Conservation (phyloP, 2,888 invertebrate species). For the Drosophila antonietae region DNA sequence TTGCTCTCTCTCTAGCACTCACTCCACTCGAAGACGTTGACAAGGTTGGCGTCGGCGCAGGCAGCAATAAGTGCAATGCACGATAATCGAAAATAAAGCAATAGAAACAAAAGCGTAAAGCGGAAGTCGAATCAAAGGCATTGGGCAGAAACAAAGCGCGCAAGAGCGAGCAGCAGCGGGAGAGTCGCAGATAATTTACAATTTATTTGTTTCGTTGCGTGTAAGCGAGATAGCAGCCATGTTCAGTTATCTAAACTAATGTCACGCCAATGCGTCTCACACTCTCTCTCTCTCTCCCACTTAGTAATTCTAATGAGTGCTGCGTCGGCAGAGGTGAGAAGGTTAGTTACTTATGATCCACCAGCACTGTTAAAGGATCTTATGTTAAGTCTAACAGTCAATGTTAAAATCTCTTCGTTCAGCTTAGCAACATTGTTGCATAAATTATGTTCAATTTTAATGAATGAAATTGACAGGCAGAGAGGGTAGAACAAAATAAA, state of each 20-base stretch:
- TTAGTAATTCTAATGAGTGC: too few relatives aligned
- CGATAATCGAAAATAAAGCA: constrained; percentile 77
- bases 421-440: background rate
- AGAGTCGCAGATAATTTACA: background rate
- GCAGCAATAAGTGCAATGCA: constrained; percentile 68
- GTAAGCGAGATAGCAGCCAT: background rate
- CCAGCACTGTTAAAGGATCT: background rate
- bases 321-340: background rate
- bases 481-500: background rate
- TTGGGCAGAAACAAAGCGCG: constrained; percentile 1
- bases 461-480: constrained; percentile 8
- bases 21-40: constrained; percentile 57
- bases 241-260: background rate
- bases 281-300: too few relatives aligned
- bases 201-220: constrained; percentile 38
- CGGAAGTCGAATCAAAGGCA: constrained; percentile 36
- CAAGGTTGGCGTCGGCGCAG: constrained; percentile 39
- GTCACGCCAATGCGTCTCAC: background rate
- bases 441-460: constrained; percentile 4
- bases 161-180: background rate
- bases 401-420: background rate
- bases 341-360: background rate
- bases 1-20: background rate
- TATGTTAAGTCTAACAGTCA: background rate
- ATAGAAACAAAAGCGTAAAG: constrained; percentile 67